Evolutionary conservation across 2,888 invertebrate species (phyloP).

Genomic region (Laspeyria flexula): DNA sequence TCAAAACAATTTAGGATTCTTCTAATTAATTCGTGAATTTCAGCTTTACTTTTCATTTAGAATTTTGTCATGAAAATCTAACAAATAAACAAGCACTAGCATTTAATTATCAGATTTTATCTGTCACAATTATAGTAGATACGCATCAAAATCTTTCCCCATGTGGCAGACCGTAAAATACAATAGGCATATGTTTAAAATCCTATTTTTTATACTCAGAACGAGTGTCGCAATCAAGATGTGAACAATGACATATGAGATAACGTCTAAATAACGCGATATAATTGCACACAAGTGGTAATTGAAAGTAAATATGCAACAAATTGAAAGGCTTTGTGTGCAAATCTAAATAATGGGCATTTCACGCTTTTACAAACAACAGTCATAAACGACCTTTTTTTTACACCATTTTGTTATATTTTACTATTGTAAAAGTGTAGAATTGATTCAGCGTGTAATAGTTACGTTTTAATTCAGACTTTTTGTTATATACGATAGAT

Average conservation of each 20-base stretch:
- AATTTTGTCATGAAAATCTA: no score
- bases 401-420: background rate
- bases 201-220: background rate
- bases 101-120: no score
- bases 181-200: background rate
- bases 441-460: constrained; percentile 17
- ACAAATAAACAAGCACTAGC: no score
- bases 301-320: constrained; percentile 53
- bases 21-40: no score
- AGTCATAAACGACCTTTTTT: constrained; percentile 20
- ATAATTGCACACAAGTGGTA: constrained; percentile 38
- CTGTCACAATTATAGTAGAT: no score
- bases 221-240: background rate
- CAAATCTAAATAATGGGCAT: constrained; percentile 36
- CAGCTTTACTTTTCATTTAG: no score
- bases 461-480: background rate
- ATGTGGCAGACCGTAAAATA: background rate
- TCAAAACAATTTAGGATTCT: no score
- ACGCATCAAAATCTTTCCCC: background rate
- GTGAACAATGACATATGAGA: constrained; percentile 37
- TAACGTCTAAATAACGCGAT: constrained; percentile 48
- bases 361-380: constrained; percentile 41
- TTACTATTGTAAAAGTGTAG: background rate
- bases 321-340: constrained; percentile 50
- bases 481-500: background rate